Evolutionary conservation across 2,113 vertebrate species (phyloP).

Genomic region (chimpanzee (Pan troglodytes)): NHGRI_mPanTro3-v2.1_pri NC_072407.2:133276501-133277000

Average conservation of each 20-base stretch:
- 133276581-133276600: constrained; percentile 69
- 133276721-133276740: constrained; percentile 53
- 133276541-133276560: constrained; percentile 43
- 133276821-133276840: neutral
- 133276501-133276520: constrained; percentile 45
- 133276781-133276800: neutral
- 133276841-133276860: neutral
- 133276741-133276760: constrained; percentile 21
- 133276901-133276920: neutral
- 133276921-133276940: neutral
- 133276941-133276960: neutral
- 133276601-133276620: constrained; percentile 74
- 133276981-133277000: neutral
- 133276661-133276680: constrained; percentile 66
- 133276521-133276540: neutral
- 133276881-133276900: neutral
- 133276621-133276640: constrained; percentile 64
- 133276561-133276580: constrained; percentile 66
- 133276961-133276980: neutral
- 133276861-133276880: neutral
- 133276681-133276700: constrained; percentile 24
- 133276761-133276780: neutral
- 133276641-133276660: constrained; percentile 71
- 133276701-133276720: constrained; percentile 35
- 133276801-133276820: neutral